Base-by-base conservation (phyloP, 2,113 vertebrate genomes). In the Daphoenositta chrysoptera region DNA sequence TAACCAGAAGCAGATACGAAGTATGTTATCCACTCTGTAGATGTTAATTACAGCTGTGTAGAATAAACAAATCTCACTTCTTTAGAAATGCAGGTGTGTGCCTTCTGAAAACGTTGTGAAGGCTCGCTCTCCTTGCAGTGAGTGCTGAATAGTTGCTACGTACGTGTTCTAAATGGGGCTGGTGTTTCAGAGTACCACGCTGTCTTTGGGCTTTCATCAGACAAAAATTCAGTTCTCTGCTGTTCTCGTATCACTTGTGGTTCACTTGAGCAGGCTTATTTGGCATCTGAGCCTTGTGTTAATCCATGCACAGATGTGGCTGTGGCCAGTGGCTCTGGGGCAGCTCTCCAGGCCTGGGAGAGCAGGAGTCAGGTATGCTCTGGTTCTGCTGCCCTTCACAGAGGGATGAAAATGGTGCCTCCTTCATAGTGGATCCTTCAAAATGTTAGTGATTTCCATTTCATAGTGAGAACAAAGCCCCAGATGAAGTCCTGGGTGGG, bases 1-100 rank as follows among this genome's bases (percentile, higher is more conserved):
- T 66, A 66, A 56, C n/a, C 51, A 93, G 70, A 40, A 64, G 78
- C 82, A 94, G 85, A 71, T 94, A 76, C 57, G 68, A 84, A 79
- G 64, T 53, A 4, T 45, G 23, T 92, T 83, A 83, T 72, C 53
- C 44, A 61, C 80, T 92, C 61, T 50, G 44, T 68, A 57, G 83
- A 22, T 76, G 56, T 76, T 92, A 90, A 84, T 84, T 93, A 83
- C 44, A 71, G 39, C 86, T 83, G 48, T 51, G 60, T 30, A 18
- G 64, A 92, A 61, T 23, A 89, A 87, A 56, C 24, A 83, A 44
- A 72, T 50, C 13, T 8, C n/a, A 26, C 9, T 40, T n/a, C 37
- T 80, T 77, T 16, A 57, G 72, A 44, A 64, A 20, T 48, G 28
- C 72, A 87, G 80, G 72, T 90, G 72, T 23, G 21, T 57, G 40